Evolutionary conservation across 2,113 vertebrate species (phyloP).

Genomic region (Grantiella picta): DNA sequence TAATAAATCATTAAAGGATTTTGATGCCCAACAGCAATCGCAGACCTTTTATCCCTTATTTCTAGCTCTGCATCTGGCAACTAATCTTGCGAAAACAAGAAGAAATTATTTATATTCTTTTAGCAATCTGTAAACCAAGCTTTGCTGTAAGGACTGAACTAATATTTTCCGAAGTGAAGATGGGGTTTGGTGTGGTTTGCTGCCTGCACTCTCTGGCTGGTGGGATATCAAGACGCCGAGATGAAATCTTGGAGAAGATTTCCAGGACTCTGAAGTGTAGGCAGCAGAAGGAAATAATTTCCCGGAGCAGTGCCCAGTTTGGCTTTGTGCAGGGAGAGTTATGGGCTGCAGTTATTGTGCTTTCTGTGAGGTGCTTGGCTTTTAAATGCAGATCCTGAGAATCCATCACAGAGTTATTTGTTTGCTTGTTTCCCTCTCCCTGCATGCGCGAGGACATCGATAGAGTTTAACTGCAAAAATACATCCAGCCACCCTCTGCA

Average conservation of each 20-base stretch:
- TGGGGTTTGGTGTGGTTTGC: neutral
- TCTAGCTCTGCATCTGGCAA: conserved; percentile 3
- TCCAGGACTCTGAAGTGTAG: neutral
- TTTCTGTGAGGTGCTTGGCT: neutral
- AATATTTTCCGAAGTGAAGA: neutral
- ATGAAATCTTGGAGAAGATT: neutral
- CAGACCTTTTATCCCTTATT: conserved; percentile 42
- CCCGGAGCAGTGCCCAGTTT: neutral
- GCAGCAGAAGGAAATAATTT: neutral
- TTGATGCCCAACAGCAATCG: conserved; percentile 46
- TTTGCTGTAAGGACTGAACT: conserved; percentile 7
- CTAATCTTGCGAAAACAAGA: neutral
- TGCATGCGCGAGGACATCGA: neutral
- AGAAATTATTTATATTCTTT: conserved; percentile 41
- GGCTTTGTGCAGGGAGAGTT: neutral
- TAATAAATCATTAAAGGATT: conserved; percentile 60
- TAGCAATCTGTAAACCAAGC: conserved; percentile 49
- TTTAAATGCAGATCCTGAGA: neutral
- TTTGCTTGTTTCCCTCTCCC: neutral
- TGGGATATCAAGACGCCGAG: neutral
- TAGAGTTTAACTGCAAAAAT: neutral
- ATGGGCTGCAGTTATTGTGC: neutral
- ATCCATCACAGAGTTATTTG: neutral
- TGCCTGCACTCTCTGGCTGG: neutral
- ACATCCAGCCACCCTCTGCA: neutral